Percentiles rank a stretch among this genome's conserved stretches.
Conservation (phyloP, 2,888 invertebrate species). For the Mechanitis messenoides region DNA sequence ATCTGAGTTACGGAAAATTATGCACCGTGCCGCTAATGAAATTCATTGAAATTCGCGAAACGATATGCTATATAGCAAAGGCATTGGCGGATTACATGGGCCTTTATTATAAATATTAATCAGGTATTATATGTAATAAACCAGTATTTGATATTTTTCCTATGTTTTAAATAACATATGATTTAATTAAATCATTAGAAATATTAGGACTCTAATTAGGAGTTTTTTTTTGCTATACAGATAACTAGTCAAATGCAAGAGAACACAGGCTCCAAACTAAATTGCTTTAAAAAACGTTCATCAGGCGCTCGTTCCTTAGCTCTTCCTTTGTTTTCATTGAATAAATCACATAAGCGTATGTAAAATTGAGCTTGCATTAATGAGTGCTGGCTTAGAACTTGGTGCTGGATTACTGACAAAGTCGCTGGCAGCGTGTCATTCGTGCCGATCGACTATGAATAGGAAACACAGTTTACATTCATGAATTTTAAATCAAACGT, state of each 20-base stretch:
- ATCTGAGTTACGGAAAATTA: slow-evolving; percentile 5
- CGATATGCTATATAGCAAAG: neutral
- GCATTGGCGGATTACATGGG: neutral
- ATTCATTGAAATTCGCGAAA: slow-evolving; percentile 15
- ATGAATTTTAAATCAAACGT: slow-evolving; percentile 6
- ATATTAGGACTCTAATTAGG: too few relatives aligned
- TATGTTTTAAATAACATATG: too few relatives aligned
- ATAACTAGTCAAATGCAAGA: too few relatives aligned
- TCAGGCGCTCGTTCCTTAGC: neutral
- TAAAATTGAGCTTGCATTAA: slow-evolving; percentile 8
- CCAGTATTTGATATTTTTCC: too few relatives aligned
- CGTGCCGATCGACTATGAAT: slow-evolving; percentile 5
- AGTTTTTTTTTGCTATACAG: too few relatives aligned
- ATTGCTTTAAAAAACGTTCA: neutral
- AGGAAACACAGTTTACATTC: slow-evolving; percentile 6
- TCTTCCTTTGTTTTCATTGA: slow-evolving; percentile 2
- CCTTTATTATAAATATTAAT: neutral
- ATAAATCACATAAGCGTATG: slow-evolving; percentile 8
- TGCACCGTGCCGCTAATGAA: slow-evolving; percentile 18
- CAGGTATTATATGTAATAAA: too few relatives aligned
- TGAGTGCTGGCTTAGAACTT: slow-evolving; percentile 5
- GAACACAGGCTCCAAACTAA: neutral
- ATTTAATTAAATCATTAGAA: too few relatives aligned
- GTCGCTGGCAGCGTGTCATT: slow-evolving; percentile 6
- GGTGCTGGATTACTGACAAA: slow-evolving; percentile 5